Evolutionary conservation across 2,797 vertebrate species (phyloP).

Genomic region (Taeniopygia guttata): DNA sequence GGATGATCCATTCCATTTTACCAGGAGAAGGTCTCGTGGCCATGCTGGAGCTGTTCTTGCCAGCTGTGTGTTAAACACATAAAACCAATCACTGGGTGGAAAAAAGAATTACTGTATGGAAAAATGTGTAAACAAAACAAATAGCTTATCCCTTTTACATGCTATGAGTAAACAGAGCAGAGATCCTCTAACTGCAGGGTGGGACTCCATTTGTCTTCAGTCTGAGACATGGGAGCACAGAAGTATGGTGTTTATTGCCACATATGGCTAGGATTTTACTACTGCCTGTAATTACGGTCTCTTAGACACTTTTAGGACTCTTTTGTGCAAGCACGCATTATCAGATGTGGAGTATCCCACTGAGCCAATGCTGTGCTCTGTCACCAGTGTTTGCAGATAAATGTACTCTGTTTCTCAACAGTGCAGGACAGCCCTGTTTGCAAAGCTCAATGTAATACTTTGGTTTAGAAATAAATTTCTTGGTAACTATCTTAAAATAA

Average conservation of each 20-base stretch:
- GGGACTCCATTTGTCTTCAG: slow-evolving; percentile 48
- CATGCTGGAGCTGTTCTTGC: slow-evolving; percentile 84
- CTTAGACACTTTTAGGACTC: slow-evolving; percentile 28
- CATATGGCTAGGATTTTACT: slow-evolving; percentile 53
- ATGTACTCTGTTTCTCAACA: not conserved
- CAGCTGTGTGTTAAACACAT: slow-evolving; percentile 77
- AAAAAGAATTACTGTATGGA: not conserved
- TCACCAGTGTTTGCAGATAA: slow-evolving; percentile 11
- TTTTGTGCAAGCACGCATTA: not conserved
- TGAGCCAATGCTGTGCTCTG: not conserved
- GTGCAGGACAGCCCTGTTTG: slow-evolving; percentile 16
- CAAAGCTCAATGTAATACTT: slow-evolving; percentile 13
- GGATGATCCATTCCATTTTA: slow-evolving; percentile 97
- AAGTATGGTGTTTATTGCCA: slow-evolving; percentile 59
- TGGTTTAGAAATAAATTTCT: slow-evolving; percentile 34
- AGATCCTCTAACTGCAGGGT: slow-evolving; percentile 30
- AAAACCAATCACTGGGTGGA: slow-evolving; percentile 18
- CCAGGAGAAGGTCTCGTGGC: slow-evolving; percentile 81
- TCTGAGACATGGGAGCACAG: slow-evolving; percentile 35
- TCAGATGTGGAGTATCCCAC: not conserved
- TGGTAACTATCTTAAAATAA: slow-evolving; percentile 46
- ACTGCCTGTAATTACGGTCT: slow-evolving; percentile 36
- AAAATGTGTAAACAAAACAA: slow-evolving; percentile 10
- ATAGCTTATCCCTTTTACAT: slow-evolving; percentile 34
- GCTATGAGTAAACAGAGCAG: slow-evolving; percentile 37